These are phyloP conservation scores for Scelioninae gen. 1 DNA, from an alignment of 2,888 invertebrate species.

Conservation along the genomic window DNA sequence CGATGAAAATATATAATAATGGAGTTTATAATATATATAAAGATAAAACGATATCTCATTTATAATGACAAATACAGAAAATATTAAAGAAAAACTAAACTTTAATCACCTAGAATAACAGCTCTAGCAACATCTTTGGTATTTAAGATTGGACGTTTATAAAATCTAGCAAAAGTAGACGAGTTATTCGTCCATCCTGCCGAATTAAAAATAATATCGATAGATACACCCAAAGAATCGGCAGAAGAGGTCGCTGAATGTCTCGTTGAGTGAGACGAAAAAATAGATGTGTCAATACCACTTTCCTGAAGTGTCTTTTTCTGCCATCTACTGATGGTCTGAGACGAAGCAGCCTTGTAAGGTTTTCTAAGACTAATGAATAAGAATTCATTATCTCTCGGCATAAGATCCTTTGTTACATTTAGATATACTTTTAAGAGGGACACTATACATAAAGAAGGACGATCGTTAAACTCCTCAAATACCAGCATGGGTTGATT, in stretches of 20 bases:
- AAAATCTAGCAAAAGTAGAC: constrained; percentile 19
- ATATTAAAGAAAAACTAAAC: not conserved
- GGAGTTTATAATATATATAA: too few species aligned
- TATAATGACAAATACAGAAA: too few species aligned
- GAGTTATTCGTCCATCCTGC: constrained; percentile 26
- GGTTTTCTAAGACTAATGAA: constrained; percentile 21
- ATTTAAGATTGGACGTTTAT: constrained; percentile 11
- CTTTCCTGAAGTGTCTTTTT: constrained; percentile 1
- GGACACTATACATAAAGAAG: constrained; percentile 14
- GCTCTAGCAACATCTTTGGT: constrained; percentile 16
- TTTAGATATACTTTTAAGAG: too few species aligned
- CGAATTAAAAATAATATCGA: constrained; percentile 10
- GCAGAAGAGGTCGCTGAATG: constrained; percentile 31
- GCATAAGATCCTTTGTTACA: too few species aligned
- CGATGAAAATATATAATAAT: too few species aligned
- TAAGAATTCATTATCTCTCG: too few species aligned
- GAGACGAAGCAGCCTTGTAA: not conserved
- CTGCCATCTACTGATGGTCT: constrained; percentile 34
- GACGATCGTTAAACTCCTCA: not conserved
- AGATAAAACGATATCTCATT: too few species aligned
- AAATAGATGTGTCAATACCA: constrained; percentile 31
- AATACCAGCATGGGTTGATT: constrained; percentile 26
- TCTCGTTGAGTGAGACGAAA: constrained; percentile 33
- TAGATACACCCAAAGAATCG: not conserved
- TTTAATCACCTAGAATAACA: constrained; percentile 13